phyloP scores from a whole-genome alignment of 2,888 invertebrate genomes.

The Epirrhoe alternata region DNA sequence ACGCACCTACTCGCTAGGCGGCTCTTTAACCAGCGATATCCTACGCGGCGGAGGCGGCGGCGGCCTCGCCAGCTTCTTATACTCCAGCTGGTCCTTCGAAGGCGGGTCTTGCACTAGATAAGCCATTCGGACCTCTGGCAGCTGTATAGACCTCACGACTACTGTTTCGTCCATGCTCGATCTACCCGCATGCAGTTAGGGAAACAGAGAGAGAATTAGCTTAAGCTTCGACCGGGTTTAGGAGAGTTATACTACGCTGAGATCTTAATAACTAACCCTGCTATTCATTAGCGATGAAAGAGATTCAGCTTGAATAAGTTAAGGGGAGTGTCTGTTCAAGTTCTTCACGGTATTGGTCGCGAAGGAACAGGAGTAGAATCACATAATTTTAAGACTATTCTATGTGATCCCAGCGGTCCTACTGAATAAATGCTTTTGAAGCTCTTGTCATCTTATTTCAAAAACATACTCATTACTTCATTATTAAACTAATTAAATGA shows the following conservation, averaged over 20 bases:
- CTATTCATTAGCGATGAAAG: background rate
- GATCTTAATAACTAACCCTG: background rate
- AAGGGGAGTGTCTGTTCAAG: too few species aligned
- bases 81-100: conserved; percentile 21
- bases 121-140: conserved; percentile 73
- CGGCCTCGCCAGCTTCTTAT: conserved; percentile 53
- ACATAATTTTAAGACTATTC: too few species aligned
- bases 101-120: conserved; percentile 58
- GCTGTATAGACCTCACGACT: conserved; percentile 67
- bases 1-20: conserved; percentile 66
- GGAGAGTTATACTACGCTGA: background rate
- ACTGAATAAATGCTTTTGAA: too few species aligned
- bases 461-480: too few species aligned
- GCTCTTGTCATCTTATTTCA: too few species aligned
- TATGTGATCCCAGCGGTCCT: too few species aligned
- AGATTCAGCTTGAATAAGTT: too few species aligned
- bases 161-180: conserved; percentile 73
- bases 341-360: too few species aligned
- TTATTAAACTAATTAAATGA: background rate
- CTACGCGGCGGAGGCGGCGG: conserved; percentile 76
- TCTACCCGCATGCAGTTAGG: conserved; percentile 56
- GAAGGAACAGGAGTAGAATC: too few species aligned
- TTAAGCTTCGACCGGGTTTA: conserved; percentile 16
- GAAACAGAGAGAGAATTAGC: conserved; percentile 34
- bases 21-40: conserved; percentile 70